phyloP scores from a whole-genome alignment of 2,888 invertebrate species.

The Eupithecia centaureata region DNA sequence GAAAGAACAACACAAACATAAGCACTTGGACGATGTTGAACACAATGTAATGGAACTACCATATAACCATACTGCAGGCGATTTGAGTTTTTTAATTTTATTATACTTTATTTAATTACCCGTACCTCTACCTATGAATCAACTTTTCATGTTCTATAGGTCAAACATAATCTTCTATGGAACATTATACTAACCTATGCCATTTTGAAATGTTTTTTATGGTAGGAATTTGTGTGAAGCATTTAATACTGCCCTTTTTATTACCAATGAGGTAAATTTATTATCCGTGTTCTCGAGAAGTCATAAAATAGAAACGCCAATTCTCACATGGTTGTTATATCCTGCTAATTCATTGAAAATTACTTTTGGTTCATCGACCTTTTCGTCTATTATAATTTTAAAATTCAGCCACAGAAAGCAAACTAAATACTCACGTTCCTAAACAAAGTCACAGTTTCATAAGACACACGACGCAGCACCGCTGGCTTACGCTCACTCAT shows the following conservation, averaged over 20 bases:
- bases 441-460: neutral
- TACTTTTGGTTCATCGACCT: neutral
- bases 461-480: slow-evolving; percentile 4
- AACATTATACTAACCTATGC: neutral
- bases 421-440: neutral
- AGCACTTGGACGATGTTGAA: too few relatives aligned
- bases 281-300: neutral
- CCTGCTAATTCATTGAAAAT: neutral
- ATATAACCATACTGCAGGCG: neutral
- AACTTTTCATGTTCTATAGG: neutral
- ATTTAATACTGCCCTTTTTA: neutral
- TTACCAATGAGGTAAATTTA: neutral
- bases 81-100: too few relatives aligned
- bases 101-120: too few relatives aligned
- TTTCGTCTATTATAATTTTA: neutral
- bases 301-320: neutral
- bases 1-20: too few relatives aligned
- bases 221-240: neutral
- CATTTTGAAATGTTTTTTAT: neutral
- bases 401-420: neutral
- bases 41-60: neutral
- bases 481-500: slow-evolving; percentile 46
- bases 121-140: neutral
- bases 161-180: neutral
- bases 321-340: neutral